Percentiles rank a stretch among this genome's conserved stretches.
Conservation (phyloP, 2,113 vertebrate species). For the Hyla sarda region DNA sequence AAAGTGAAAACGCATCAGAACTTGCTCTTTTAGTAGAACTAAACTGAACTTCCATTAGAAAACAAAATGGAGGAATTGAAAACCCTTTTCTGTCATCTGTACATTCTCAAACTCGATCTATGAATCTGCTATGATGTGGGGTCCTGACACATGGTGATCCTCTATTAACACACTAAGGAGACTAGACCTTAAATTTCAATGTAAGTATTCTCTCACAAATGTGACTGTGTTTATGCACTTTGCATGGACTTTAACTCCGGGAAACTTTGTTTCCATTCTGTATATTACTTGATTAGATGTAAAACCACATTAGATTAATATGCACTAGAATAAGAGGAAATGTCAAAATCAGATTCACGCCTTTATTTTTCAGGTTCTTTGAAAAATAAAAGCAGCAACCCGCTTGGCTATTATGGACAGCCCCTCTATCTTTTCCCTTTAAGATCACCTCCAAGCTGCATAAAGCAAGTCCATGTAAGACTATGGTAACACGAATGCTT, state of each 20-base stretch:
- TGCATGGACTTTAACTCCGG: too few species aligned
- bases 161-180: neutral
- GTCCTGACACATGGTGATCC: neutral
- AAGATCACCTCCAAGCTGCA: neutral
- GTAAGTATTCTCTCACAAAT: too few species aligned
- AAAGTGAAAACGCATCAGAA: conserved; percentile 66
- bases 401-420: neutral
- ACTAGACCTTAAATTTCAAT: neutral
- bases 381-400: neutral
- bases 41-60: neutral
- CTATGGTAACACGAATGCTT: neutral
- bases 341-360: neutral
- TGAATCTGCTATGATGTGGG: neutral
- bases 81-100: neutral
- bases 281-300: too few species aligned
- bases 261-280: neutral
- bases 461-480: neutral
- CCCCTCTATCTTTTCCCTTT: neutral
- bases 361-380: neutral
- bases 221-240: too few species aligned
- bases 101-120: neutral
- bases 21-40: neutral
- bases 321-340: neutral
- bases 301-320: neutral
- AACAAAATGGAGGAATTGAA: neutral